Percentiles rank a stretch among this genome's conserved stretches.
phyloP scores from a whole-genome alignment of 2,797 vertebrate genomes.

The Scyliorhinus canicula region DNA sequence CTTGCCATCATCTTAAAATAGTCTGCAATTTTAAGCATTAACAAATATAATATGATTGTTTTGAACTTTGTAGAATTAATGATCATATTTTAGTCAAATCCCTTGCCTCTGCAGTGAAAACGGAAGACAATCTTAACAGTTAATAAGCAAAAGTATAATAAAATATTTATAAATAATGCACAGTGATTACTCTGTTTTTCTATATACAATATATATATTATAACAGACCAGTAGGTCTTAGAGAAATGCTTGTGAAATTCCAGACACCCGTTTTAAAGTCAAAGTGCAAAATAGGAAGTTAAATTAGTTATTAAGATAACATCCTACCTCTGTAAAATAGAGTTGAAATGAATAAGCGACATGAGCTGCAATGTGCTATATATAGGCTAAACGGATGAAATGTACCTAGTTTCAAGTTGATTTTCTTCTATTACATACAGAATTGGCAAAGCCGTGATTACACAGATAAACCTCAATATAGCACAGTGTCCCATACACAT shows the following conservation, averaged over 20 bases:
- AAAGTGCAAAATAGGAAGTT: not conserved
- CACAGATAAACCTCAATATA: not conserved
- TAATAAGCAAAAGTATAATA: not conserved
- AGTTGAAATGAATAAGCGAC: not conserved
- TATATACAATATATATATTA: not conserved
- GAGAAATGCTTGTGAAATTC: not conserved
- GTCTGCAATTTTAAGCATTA: not conserved
- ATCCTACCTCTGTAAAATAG: not conserved
- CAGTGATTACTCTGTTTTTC: not conserved
- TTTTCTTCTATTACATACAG: not conserved
- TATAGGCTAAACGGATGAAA: not conserved
- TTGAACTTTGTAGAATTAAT: not conserved
- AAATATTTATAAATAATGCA: not conserved
- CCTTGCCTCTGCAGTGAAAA: not conserved
- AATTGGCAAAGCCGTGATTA: not conserved
- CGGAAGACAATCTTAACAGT: not conserved
- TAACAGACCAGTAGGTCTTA: not conserved
- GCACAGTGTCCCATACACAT: not conserved
- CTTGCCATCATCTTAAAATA: not conserved
- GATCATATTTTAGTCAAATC: not conserved
- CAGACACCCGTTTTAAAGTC: not conserved
- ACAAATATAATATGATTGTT: not conserved
- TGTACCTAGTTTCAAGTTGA: not conserved
- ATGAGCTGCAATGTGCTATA: not conserved
- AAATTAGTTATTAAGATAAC: not conserved